Base-by-base conservation (phyloP, 2,113 vertebrate genomes). In the Melanerpes aurifrons region DNA sequence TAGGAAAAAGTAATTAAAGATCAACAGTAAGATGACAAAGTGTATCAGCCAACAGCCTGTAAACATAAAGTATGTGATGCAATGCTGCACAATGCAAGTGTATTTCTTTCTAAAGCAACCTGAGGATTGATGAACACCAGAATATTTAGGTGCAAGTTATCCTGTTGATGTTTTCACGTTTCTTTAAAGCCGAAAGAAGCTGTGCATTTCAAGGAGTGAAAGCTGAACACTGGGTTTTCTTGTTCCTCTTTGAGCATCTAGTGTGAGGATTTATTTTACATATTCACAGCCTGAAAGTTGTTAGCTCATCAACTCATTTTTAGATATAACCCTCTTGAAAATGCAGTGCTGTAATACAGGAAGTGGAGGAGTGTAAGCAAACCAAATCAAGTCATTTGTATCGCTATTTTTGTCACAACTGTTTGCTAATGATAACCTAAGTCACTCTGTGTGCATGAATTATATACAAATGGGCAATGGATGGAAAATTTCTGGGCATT, bases 401-500 rank as follows among this genome's bases (percentile, higher is more conserved):
- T 40, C 68, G 26, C 81, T 86, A 12, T 74, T 92, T 93, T 82
- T 80, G 37, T 93, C 58, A 31, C 28, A 86, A 10, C 20, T 62
- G 37, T 71, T 95, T 84, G 45, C 69, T 92, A 32, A 56, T 22
- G 14, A 70, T 67, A 82, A 86, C 10, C 24, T 17, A 40, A 78
- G 43, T 25, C 9, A 61, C 74, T 75, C 57, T 1, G 0, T 72
- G 29, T 59, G 37, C 43, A 78, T 77, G 54, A 82, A 83, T 87
- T 68, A 74, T 68, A 43, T 61, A 86, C 5, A 91, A 82, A 87
- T 40, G 24, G 32, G 64, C 19, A 87, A 66, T 35, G 45, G 53
- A 70, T 71, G 24, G 25, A 91, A n/a, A 18, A 77, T 91, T 94
- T 92, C 56, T 77, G 87, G 75, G 61, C 69, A 74, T 40, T 86